Percentiles rank a stretch among this genome's conserved stretches.
These are phyloP conservation scores for Leptestheria dahalacensis DNA, from an alignment of 1,140 invertebrate genomes.

Conservation along the genomic window DNA sequence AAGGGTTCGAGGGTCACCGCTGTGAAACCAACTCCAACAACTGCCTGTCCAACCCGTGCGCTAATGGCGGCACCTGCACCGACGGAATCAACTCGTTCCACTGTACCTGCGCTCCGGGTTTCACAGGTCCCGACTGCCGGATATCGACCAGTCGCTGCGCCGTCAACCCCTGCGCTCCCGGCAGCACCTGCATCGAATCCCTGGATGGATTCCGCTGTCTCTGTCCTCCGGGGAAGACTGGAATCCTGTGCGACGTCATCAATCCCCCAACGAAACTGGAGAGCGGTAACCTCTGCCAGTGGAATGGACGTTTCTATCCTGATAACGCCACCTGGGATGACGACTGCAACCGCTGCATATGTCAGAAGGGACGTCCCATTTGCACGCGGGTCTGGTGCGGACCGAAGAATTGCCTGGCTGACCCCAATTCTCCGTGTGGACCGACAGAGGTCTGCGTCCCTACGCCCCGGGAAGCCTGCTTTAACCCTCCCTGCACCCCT, in stretches of 20 bases:
- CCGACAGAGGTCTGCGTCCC: slow-evolving; percentile 54
- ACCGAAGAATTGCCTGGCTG: slow-evolving; percentile 53
- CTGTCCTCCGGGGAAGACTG: slow-evolving; percentile 54
- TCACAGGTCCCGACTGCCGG: slow-evolving; percentile 63
- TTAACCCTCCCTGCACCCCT: slow-evolving; percentile 54
- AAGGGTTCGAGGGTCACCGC: slow-evolving; percentile 23
- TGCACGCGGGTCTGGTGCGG: slow-evolving; percentile 78
- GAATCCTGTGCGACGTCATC: slow-evolving; percentile 78
- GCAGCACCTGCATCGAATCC: slow-evolving; percentile 19
- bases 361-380: slow-evolving; percentile 48
- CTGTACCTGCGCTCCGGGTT: slow-evolving; percentile 53
- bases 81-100: slow-evolving; percentile 61
- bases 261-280: slow-evolving; percentile 28
- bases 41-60: slow-evolving; percentile 28
- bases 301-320: slow-evolving; percentile 38
- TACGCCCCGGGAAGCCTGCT: slow-evolving; percentile 52
- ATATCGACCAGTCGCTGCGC: slow-evolving; percentile 36
- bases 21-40: slow-evolving; percentile 19
- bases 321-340: slow-evolving; percentile 44
- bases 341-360: slow-evolving; percentile 69
- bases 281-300: slow-evolving; percentile 30
- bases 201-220: slow-evolving; percentile 17
- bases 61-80: slow-evolving; percentile 35
- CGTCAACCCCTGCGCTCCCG: slow-evolving; percentile 17
- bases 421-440: slow-evolving; percentile 32